A percentile compares a stretch with the other conserved stretches of the same genome.
These are phyloP conservation scores for Limonius californicus DNA, from an alignment of 1,140 invertebrate genomes.

Conservation along the genomic window DNA sequence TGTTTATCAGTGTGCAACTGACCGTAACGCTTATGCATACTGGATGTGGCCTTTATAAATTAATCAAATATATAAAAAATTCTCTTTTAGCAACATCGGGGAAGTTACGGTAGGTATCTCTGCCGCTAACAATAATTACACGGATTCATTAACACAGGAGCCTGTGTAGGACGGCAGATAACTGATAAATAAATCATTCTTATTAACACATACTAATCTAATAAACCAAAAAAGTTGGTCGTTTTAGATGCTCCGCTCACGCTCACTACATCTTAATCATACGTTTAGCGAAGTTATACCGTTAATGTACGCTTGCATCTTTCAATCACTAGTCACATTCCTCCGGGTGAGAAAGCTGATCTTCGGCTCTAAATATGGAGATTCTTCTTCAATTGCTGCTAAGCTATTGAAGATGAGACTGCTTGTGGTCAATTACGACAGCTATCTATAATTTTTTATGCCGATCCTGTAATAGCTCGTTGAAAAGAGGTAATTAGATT, in stretches of 20 bases:
- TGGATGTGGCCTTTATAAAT: too few species aligned
- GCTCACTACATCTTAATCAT: not conserved
- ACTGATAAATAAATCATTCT: not conserved
- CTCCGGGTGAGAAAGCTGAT: not conserved
- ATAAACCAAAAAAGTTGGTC: not conserved
- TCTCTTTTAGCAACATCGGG: too few species aligned
- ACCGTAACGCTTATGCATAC: too few species aligned
- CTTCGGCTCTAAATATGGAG: not conserved
- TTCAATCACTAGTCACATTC: conserved; percentile 1
- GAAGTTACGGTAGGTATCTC: too few species aligned
- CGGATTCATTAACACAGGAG: too few species aligned
- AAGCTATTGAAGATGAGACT: not conserved
- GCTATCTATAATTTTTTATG: not conserved
- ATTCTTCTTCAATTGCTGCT: conserved; percentile 1
- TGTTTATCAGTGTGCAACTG: too few species aligned
- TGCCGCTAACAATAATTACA: too few species aligned
- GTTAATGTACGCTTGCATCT: not conserved
- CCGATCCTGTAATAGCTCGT: not conserved
- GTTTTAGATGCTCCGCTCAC: not conserved
- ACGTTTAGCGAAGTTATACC: conserved; percentile 1
- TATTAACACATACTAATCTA: not conserved
- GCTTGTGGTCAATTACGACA: not conserved
- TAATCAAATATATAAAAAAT: too few species aligned
- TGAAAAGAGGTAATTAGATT: conserved; percentile 1
- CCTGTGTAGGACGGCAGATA: too few species aligned